Conservation (phyloP, 2,113 vertebrate species). For the Gallinago paraguaiae region DNA sequence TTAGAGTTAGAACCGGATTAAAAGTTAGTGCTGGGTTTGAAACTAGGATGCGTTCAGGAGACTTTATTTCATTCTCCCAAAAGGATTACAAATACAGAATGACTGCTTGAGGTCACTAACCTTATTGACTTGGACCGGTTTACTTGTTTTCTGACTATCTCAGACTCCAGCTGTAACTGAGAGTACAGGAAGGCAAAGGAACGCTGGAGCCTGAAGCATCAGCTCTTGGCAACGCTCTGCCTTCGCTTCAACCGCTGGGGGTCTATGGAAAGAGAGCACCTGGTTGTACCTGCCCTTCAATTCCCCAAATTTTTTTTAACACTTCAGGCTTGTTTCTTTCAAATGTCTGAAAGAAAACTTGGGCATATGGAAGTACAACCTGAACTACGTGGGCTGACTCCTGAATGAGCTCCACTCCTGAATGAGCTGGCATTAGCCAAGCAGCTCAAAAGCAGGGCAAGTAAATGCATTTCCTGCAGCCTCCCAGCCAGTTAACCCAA, state of each 20-base stretch:
- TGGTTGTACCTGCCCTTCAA: not conserved
- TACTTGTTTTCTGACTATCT: not conserved
- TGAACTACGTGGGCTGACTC: not conserved
- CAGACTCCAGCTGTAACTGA: not conserved
- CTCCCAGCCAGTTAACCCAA: not conserved
- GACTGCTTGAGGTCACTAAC: not conserved
- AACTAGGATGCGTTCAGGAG: not conserved
- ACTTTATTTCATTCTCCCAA: not conserved
- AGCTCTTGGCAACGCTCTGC: not conserved
- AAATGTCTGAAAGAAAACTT: not conserved
- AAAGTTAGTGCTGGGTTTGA: not conserved
- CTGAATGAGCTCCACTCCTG: not conserved
- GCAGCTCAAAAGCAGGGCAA: not conserved
- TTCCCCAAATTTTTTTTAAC: not conserved
- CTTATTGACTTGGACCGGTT: not conserved
- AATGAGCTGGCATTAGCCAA: not conserved
- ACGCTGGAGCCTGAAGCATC: not conserved
- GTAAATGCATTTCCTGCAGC: not conserved
- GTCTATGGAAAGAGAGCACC: not conserved
- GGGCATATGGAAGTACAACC: not conserved
- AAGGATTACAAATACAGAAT: not conserved
- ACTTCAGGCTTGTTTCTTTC: not conserved
- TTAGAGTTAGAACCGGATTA: not conserved
- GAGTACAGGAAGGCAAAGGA: not conserved
- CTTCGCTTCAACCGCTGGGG: not conserved